Base-by-base conservation (phyloP, 92 coral and sea anemone species). In the Pocillopora grandis region DNA sequence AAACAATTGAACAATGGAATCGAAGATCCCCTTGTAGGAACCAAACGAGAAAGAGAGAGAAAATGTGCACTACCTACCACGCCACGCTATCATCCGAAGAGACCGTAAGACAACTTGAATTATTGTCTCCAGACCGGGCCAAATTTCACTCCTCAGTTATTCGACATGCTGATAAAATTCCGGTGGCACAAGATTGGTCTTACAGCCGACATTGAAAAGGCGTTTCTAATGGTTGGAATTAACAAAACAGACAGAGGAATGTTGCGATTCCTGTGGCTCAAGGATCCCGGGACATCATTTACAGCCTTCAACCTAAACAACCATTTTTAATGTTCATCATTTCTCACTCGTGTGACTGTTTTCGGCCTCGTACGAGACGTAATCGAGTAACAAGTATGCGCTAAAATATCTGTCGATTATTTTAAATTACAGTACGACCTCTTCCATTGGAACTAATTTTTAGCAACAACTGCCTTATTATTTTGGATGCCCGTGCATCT, bases 111-210 rank as follows among this genome's bases (percentile, higher is more conserved):
- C 88, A 33, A 89, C 92, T 79, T 84, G 85, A 88, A 83, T 65
- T 88, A 88, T 83, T 88, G 91, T 58, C 84, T 88, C n/a, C 67
- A 82, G 23, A 77, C 84, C n/a, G 87, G 91, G 10, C 84, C 91
- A 18, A 88, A 88, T 52, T 82, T 16, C 60, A 88, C 83, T 21
- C 91, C 91, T 16, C 88, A 83, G 81, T 71, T 88, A 72, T 78
- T 84, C 18, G 88, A 88, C 78, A 79, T 58, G 10, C 88, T 88
- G 0, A 71, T 72, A n/a, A 84, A 66, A 63, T 88, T 84, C 67
- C 62, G 86, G 60, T 88, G 88, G 85, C 82, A 84, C 64, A 65
- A 37, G 17, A 88, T 88, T 72, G 91, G 85, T 58, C 78, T 65
- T 62, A 82, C 90, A 1, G 82, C 87, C 20, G 83, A 75, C 56